Evolutionary conservation across 2,888 invertebrate genomes (phyloP).

Genomic region (Eubasilissa splendida): DNA sequence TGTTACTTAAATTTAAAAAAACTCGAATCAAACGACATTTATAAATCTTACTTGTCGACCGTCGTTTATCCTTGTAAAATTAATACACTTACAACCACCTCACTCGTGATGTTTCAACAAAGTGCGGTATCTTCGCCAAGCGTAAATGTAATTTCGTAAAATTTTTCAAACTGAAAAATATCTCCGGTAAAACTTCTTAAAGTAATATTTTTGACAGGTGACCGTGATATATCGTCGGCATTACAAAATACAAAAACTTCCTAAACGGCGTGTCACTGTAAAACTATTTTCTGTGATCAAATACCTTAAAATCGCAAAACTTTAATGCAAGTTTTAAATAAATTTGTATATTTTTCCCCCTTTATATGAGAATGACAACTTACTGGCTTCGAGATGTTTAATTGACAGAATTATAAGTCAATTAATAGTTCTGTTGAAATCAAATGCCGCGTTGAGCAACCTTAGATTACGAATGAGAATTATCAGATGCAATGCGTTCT

Average conservation of each 20-base stretch:
- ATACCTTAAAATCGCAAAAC: no score
- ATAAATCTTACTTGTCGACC: not conserved
- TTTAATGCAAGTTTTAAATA: no score
- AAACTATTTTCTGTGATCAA: no score
- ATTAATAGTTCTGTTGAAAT: no score
- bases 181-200: slow-evolving; percentile 21
- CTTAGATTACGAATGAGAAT: no score
- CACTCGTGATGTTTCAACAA: not conserved
- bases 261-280: no score
- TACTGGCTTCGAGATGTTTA: no score
- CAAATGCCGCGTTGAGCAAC: no score
- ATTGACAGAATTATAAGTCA: no score
- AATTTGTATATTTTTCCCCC: no score
- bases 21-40: slow-evolving; percentile 10
- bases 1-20: not conserved
- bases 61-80: slow-evolving; percentile 21
- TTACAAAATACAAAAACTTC: slow-evolving; percentile 8
- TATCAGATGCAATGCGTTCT: no score
- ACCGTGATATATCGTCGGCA: slow-evolving; percentile 7
- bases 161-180: slow-evolving; percentile 11
- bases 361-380: no score
- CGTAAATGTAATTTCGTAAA: slow-evolving; percentile 4
- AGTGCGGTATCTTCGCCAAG: not conserved
- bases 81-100: slow-evolving; percentile 8
- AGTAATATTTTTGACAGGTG: slow-evolving; percentile 19